These are phyloP conservation scores for Danionella cerebrum DNA, from an alignment of 2,113 vertebrate species.

Conservation along the genomic window DNA sequence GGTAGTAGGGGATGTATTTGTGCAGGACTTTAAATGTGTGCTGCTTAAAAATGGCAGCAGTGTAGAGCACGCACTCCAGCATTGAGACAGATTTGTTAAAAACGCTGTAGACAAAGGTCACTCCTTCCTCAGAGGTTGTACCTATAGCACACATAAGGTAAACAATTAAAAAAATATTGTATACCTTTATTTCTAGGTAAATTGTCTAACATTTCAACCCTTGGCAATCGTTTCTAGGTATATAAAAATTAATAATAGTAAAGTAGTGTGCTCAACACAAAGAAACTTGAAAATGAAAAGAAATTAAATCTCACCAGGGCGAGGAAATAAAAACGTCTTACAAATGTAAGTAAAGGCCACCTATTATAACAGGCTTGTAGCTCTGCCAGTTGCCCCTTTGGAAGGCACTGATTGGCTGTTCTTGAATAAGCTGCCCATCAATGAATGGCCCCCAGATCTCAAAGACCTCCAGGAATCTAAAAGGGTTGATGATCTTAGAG, in stretches of 20 bases:
- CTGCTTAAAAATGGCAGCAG: conserved; percentile 66
- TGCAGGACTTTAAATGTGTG: conserved; percentile 57
- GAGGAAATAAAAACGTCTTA: too few relatives aligned
- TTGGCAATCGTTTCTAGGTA: too few relatives aligned
- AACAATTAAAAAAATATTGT: neutral
- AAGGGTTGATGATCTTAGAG: conserved; percentile 62
- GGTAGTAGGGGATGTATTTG: conserved; percentile 62
- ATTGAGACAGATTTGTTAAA: conserved; percentile 58
- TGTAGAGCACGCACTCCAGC: conserved; percentile 55
- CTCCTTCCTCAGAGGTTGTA: conserved; percentile 66
- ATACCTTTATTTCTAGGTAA: neutral
- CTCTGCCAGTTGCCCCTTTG: conserved; percentile 65
- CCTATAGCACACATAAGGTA: conserved; percentile 41
- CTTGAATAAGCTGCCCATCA: conserved; percentile 60
- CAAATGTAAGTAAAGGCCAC: conserved; percentile 43
- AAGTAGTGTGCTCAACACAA: too few relatives aligned
- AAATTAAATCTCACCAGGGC: too few relatives aligned
- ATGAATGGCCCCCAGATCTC: conserved; percentile 65
- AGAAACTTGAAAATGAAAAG: too few relatives aligned
- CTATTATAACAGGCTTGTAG: conserved; percentile 61
- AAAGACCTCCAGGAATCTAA: conserved; percentile 65
- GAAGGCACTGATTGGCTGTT: conserved; percentile 62
- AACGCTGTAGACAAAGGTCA: conserved; percentile 58
- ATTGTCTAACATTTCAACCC: too few relatives aligned
- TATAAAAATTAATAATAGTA: too few relatives aligned